These are phyloP conservation scores for Fopius arisanus DNA, from an alignment of 1,140 invertebrate species.

Conservation along the genomic window DNA sequence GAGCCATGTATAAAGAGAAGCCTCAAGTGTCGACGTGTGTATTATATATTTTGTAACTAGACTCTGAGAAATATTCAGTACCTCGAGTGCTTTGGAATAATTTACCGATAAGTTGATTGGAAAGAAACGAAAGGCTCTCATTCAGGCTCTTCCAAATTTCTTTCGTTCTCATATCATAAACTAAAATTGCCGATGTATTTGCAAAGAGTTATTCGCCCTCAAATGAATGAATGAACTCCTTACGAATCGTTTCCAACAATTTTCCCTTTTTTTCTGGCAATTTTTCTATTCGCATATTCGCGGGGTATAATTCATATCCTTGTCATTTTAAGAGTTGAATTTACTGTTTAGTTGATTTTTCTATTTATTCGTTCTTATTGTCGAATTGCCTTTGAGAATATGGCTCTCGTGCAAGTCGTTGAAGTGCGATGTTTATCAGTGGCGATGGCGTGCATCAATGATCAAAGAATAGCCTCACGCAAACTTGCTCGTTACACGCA, in stretches of 20 bases:
- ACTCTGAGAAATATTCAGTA: no score
- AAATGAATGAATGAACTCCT: no score
- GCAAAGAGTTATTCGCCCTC: no score
- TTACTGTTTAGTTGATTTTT: neutral
- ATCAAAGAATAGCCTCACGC: slow-evolving; percentile 25
- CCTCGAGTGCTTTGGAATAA: no score
- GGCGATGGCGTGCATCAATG: slow-evolving; percentile 22
- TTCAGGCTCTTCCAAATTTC: no score
- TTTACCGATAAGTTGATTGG: no score
- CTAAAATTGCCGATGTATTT: no score
- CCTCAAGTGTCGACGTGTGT: neutral
- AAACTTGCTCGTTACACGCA: slow-evolving; percentile 17
- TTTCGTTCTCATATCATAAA: no score
- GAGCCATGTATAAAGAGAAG: neutral
- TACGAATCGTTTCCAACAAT: neutral
- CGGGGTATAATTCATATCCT: no score
- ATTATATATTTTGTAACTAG: neutral
- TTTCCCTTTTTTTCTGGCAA: neutral
- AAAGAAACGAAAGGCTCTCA: no score
- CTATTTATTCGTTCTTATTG: neutral
- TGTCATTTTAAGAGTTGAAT: no score
- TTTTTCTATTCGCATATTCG: no score
- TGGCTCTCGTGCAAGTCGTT: neutral
- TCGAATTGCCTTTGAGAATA: neutral
- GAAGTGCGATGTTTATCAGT: slow-evolving; percentile 2